These are phyloP conservation scores for Eretmocerus hayati DNA, from an alignment of 2,888 invertebrate species.

Conservation along the genomic window DNA sequence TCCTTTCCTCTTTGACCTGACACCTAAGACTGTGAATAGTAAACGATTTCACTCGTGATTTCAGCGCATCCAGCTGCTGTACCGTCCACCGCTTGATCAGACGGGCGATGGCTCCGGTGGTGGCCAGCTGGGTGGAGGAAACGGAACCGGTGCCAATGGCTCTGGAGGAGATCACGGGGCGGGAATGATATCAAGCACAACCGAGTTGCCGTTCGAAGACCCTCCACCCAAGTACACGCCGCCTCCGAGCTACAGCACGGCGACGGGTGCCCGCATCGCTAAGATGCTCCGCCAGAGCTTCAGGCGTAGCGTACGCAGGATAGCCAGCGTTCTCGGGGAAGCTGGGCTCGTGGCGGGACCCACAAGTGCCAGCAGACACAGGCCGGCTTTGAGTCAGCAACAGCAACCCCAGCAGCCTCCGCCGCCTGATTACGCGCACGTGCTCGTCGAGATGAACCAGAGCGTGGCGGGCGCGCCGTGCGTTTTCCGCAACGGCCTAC, in stretches of 20 bases:
- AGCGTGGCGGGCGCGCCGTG: slow-evolving; percentile 25
- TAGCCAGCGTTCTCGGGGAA: slow-evolving; percentile 51
- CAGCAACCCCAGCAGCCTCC: slow-evolving; percentile 49
- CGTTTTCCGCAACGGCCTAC: slow-evolving; percentile 29
- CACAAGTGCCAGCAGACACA: slow-evolving; percentile 36
- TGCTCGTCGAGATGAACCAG: slow-evolving; percentile 57
- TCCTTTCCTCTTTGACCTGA: too few species aligned
- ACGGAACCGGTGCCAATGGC: slow-evolving; percentile 29
- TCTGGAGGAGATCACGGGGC: slow-evolving; percentile 30
- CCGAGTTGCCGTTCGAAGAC: slow-evolving; percentile 54
- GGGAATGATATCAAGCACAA: slow-evolving; percentile 35
- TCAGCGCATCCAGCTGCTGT: slow-evolving; percentile 77
- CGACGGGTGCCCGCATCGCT: slow-evolving; percentile 77
- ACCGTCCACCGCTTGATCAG: slow-evolving; percentile 64
- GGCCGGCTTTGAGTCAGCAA: slow-evolving; percentile 41
- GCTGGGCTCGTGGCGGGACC: slow-evolving; percentile 23
- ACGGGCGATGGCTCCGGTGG: too few species aligned
- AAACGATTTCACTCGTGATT: too few species aligned
- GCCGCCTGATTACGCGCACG: slow-evolving; percentile 59
- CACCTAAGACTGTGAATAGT: too few species aligned
- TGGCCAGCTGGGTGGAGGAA: slow-evolving; percentile 35
- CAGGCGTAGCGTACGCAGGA: slow-evolving; percentile 68
- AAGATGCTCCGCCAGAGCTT: slow-evolving; percentile 70
- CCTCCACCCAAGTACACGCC: slow-evolving; percentile 91
- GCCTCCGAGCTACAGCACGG: slow-evolving; percentile 86